Conservation (phyloP, 2,797 vertebrate species). For the Enteromius unitaeniatus region DNA sequence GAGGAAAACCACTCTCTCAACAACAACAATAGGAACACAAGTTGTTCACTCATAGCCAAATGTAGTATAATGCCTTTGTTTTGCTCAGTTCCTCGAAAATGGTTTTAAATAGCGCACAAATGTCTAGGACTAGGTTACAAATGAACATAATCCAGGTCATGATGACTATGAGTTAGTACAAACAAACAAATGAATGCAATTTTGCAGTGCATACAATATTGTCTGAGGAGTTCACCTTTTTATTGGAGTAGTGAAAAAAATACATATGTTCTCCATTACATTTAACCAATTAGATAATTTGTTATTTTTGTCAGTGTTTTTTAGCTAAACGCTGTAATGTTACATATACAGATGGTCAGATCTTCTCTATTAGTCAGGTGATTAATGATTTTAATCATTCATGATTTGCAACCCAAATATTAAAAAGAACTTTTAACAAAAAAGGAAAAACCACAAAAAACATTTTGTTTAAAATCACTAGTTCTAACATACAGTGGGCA, state of each 20-base stretch:
- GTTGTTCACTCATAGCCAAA: not conserved
- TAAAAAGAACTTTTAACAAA: not conserved
- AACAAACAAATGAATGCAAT: not conserved
- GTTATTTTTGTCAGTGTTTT: not conserved
- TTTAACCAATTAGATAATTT: no score
- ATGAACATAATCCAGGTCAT: no score
- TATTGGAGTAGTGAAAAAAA: not conserved
- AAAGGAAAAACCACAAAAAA: no score
- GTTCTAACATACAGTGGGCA: not conserved
- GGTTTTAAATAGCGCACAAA: not conserved
- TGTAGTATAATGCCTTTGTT: conserved; percentile 11
- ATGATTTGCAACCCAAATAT: not conserved
- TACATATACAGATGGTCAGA: not conserved
- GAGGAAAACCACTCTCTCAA: not conserved
- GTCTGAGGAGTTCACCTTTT: not conserved
- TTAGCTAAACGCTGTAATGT: not conserved
- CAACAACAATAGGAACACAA: not conserved
- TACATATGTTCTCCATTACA: not conserved
- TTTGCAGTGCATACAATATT: not conserved
- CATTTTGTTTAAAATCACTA: not conserved
- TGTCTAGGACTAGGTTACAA: not conserved
- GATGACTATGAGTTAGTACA: not conserved
- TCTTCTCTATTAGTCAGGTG: not conserved
- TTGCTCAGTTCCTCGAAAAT: not conserved
- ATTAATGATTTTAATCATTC: not conserved